A percentile compares a stretch with the other conserved stretches of the same genome.
Conservation (phyloP, 2,888 invertebrate genomes). For the Trimorus sp. region DNA sequence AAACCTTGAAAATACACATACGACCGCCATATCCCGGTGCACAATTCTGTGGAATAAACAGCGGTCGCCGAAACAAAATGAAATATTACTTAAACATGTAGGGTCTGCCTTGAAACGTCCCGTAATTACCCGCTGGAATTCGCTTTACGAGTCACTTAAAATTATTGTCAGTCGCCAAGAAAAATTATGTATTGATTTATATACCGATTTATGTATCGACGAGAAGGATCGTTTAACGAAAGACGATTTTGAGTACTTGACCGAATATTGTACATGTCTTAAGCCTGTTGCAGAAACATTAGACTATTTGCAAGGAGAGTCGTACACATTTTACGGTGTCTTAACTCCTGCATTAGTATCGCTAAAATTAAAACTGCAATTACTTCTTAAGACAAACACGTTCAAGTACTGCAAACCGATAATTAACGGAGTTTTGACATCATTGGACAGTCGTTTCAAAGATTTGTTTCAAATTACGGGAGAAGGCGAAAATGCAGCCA, state of each 20-base stretch:
- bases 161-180: constrained; percentile 12
- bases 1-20: not conserved
- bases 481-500: not conserved
- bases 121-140: constrained; percentile 24
- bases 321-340: constrained; percentile 28
- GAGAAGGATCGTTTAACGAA: not conserved
- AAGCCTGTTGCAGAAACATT: constrained; percentile 11
- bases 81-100: constrained; percentile 2
- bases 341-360: constrained; percentile 3
- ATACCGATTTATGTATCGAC: not conserved
- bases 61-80: constrained; percentile 26
- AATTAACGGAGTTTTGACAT: not conserved
- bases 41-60: constrained; percentile 11
- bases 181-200: constrained; percentile 6
- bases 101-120: constrained; percentile 8
- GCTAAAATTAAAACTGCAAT: not conserved
- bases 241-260: constrained; percentile 24
- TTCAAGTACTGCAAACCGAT: constrained; percentile 8
- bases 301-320: constrained; percentile 25
- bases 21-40: not conserved
- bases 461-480: too few relatives aligned
- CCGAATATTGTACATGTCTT: constrained; percentile 30
- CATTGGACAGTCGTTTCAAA: not conserved
- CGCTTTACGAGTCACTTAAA: constrained; percentile 10
- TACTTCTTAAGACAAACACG: not conserved